These are phyloP conservation scores for Littorina saxatilis DNA, from an alignment of 1,140 invertebrate species.

Conservation along the genomic window DNA sequence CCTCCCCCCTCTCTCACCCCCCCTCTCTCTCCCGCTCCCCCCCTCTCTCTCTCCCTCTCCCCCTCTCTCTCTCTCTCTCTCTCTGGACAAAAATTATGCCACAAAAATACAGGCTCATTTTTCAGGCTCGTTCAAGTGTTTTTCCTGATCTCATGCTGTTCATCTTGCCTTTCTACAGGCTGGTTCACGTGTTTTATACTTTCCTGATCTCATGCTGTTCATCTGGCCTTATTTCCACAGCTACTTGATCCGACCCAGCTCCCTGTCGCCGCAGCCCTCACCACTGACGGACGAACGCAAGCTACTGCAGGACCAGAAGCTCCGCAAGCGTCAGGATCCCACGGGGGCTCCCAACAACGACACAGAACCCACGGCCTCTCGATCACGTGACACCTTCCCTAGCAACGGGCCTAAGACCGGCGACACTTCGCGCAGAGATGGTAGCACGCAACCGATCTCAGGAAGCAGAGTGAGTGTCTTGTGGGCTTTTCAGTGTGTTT, in stretches of 20 bases:
- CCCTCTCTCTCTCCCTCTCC: no score
- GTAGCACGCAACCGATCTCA: background rate
- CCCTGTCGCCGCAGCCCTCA: constrained; percentile 71
- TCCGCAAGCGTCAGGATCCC: constrained; percentile 57
- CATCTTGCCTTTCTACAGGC: no score
- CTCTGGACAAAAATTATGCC: no score
- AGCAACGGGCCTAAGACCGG: background rate
- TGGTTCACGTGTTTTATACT: no score
- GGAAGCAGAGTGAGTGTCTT: background rate
- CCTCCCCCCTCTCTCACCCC: no score
- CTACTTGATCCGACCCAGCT: constrained; percentile 72
- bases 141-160: no score
- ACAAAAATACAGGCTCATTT: no score
- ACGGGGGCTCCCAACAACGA: constrained; percentile 65
- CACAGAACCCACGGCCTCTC: background rate
- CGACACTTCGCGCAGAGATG: background rate
- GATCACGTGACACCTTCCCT: background rate
- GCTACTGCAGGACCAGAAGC: constrained; percentile 45
- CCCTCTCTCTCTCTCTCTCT: no score
- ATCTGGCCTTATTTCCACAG: constrained; percentile 51
- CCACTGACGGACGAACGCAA: constrained; percentile 71
- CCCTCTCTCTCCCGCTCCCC: no score
- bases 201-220: no score
- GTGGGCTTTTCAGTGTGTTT: background rate
- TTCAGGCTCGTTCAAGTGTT: no score